phyloP scores from a whole-genome alignment of 2,797 vertebrate genomes.

The Clarias laeviceps region DNA sequence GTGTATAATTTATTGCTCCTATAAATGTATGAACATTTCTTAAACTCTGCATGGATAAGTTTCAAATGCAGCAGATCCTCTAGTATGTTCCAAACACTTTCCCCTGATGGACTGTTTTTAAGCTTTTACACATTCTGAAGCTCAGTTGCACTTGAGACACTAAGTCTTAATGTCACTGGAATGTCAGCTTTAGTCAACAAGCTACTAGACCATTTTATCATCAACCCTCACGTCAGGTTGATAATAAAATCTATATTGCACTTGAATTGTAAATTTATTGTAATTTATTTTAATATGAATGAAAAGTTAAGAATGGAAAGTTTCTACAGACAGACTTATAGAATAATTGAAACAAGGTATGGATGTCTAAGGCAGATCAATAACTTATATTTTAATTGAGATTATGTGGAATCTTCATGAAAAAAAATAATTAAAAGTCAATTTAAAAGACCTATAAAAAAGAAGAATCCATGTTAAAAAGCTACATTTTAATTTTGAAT shows the following conservation, averaged over 20 bases:
- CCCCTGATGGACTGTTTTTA: constrained; percentile 21
- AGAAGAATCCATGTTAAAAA: neutral
- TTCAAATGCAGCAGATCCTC: constrained; percentile 15
- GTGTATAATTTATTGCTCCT: constrained; percentile 23
- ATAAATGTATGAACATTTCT: constrained; percentile 33
- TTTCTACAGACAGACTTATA: too few relatives aligned
- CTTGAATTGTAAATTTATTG: too few relatives aligned
- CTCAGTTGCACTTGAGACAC: neutral
- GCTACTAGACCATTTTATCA: neutral
- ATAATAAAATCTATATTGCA: neutral
- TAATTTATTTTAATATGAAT: neutral
- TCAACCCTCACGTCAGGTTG: neutral
- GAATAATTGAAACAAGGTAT: neutral
- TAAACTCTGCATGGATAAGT: constrained; percentile 51
- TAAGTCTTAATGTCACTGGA: constrained; percentile 2
- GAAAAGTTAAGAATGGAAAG: neutral
- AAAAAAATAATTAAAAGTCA: neutral
- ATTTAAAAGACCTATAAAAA: neutral
- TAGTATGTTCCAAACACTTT: constrained; percentile 24
- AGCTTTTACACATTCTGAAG: constrained; percentile 45
- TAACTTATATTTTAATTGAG: neutral
- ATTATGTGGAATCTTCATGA: neutral
- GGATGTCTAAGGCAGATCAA: neutral
- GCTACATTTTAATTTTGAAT: neutral
- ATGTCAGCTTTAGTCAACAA: neutral